phyloP scores from a whole-genome alignment of 2,888 invertebrate genomes.

The Cerceris rybyensis region DNA sequence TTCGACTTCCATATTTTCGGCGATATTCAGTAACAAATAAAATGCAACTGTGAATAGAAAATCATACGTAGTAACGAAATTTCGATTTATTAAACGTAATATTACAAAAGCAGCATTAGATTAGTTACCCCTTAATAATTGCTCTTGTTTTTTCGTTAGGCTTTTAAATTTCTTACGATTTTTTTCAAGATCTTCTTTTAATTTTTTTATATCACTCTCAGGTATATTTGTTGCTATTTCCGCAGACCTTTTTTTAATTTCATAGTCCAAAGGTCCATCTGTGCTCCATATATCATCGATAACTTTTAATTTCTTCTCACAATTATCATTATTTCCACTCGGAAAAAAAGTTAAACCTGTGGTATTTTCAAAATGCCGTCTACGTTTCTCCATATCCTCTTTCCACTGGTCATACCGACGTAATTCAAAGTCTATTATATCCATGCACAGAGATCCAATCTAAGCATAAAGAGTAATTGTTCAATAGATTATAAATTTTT shows the following conservation, averaged over 20 bases:
- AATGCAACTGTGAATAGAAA: conserved; percentile 88
- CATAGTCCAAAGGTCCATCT: conserved; percentile 77
- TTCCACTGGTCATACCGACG: conserved; percentile 97
- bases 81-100: conserved; percentile 8
- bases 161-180: conserved; percentile 89
- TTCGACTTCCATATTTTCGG: conserved; percentile 97
- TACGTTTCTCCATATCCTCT: conserved; percentile 86
- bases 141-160: conserved; percentile 96
- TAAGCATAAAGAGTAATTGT: conserved; percentile 73
- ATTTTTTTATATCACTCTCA: conserved; percentile 78
- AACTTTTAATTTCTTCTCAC: conserved; percentile 75
- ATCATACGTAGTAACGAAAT: neutral
- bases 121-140: conserved; percentile 87
- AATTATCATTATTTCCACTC: conserved; percentile 69
- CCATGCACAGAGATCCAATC: conserved; percentile 98
- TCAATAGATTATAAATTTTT: neutral
- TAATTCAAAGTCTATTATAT: conserved; percentile 97
- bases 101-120: conserved; percentile 18
- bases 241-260: conserved; percentile 73
- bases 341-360: conserved; percentile 78
- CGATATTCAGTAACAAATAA: conserved; percentile 96
- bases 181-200: conserved; percentile 90
- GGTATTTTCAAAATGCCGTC: conserved; percentile 81
- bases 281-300: conserved; percentile 78
- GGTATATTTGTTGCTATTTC: conserved; percentile 68